Base-by-base conservation (phyloP, 2,113 vertebrate genomes). In the Zosterops borbonicus region DNA sequence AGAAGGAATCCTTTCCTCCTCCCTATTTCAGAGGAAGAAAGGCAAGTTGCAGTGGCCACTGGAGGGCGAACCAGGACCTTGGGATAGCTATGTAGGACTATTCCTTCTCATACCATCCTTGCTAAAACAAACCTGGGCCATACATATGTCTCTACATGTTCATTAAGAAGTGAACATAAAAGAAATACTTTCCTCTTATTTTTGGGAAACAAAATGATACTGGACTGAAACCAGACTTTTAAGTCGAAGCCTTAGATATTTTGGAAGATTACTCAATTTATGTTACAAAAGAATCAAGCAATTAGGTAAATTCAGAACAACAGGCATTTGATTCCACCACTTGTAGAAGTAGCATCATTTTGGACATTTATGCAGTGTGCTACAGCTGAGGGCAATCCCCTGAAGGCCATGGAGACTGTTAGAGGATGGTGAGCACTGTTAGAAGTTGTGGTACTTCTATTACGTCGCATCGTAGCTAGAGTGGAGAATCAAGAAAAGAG, bases 71-170 rank as follows among this genome's bases (percentile, higher is more conserved):
- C 13, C 19, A 86, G 39, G 10, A 82, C 31, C 14, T 42, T 28
- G 31, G 63, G 41, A 69, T 19, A 15, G 2, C 14, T 27, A 29
- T 12, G 12, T 18, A 65, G 16, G n/a, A 24, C 9, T 4, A 11
- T n/a, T 9, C 3, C 19, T 75, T 83, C 39, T 76, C n/a, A 13
- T 39, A 39, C 3, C 31, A 53, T 7, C 23, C 46, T 27, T 41
- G 10, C 27, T 67, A 29, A 69, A 56, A 81, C 41, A 87, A 89
- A 68, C 3, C 27, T 42, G 11, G 19, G 6, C 1, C 0, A 55
- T 39, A 24, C 9, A 2, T 7, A 3, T 6, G 3, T 52, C 29
- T 87, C 56, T 65, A 35, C 1, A 5, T 2, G 1, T 18, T 46
- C 11, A 5, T 20, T 39, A 77, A 73, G 18, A 25, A 81, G 3